Base-by-base conservation (phyloP, 2,888 invertebrate genomes). In the Aspidiotus destructor region DNA sequence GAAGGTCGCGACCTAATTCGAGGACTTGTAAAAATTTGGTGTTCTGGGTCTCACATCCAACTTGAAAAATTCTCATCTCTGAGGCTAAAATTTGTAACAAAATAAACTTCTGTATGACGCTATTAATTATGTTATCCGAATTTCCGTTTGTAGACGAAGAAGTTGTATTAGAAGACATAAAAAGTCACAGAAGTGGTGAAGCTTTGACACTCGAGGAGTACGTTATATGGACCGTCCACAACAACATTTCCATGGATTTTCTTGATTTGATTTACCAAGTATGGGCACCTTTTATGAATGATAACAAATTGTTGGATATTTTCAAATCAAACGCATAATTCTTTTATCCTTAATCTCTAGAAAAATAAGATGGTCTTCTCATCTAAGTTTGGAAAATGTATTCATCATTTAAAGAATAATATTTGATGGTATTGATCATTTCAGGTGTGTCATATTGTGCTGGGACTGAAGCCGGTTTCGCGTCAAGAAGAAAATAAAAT, bases 171-270 rank as follows among this genome's bases (percentile, higher is more conserved):
- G 65, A 65, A 57, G 73, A 73, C 60, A 71, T 70, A 9, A 70
- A 70, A 65, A 65, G 71, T 60, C 71, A 72, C 62, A 70, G 65
- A 60, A 69, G 69, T 28, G 62, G 52, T 28, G 55, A 68, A 44
- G 70, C 78, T 44, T 75, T 88, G 17, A 84, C 88, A 0, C 83
- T 87, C 73, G 92, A 92, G 75, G 92, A 92, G 76, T 93, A 91
- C 78, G 82, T 93, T 73, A 87, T 92, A 74, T 93, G 93, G 93
- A 86, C 88, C 70, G 85, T 89, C 68, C 85, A 86, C 72, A 84
- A 86, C 73, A 79, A 70, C 41, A 78, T 88, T 70, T 83, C 88
- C 67, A 82, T 85, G 68, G 87, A 87, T 1, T 83, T 88, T 75
- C 77, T 88, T 65, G 85, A 87, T 75, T 79, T 89, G 57, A 78